Conservation (phyloP, 2,113 vertebrate species). For the Chionis minor region DNA sequence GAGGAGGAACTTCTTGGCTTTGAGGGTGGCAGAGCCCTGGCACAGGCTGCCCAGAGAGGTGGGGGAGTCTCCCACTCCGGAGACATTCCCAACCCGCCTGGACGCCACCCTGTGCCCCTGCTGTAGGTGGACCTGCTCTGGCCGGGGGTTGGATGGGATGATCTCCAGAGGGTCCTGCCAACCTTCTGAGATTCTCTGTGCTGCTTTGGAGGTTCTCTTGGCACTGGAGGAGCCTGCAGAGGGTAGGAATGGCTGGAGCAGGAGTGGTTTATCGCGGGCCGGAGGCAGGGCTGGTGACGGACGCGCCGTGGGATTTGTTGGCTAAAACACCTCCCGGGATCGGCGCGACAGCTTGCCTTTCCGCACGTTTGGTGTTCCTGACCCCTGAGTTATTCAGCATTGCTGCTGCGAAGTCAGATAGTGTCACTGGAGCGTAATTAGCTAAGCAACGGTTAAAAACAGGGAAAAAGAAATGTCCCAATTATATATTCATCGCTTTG, state of each 20-base stretch:
- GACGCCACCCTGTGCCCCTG: too few relatives aligned
- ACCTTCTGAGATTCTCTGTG: too few relatives aligned
- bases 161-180: too few relatives aligned
- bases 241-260: background rate
- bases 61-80: too few relatives aligned
- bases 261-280: background rate
- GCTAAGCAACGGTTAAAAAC: background rate
- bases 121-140: too few relatives aligned
- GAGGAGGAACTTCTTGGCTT: too few relatives aligned
- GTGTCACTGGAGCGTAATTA: slow-evolving; percentile 34
- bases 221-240: background rate
- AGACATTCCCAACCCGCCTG: too few relatives aligned
- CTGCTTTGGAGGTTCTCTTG: background rate
- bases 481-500: slow-evolving; percentile 6
- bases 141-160: too few relatives aligned
- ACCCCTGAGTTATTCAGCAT: slow-evolving; percentile 19
- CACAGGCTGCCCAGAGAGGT: too few relatives aligned
- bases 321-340: background rate
- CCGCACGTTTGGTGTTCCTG: background rate
- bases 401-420: background rate
- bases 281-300: background rate
- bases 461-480: background rate
- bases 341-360: background rate
- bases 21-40: too few relatives aligned
- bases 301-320: background rate